phyloP scores from a whole-genome alignment of 2,797 vertebrate species.

The Thaleichthys pacificus region DNA sequence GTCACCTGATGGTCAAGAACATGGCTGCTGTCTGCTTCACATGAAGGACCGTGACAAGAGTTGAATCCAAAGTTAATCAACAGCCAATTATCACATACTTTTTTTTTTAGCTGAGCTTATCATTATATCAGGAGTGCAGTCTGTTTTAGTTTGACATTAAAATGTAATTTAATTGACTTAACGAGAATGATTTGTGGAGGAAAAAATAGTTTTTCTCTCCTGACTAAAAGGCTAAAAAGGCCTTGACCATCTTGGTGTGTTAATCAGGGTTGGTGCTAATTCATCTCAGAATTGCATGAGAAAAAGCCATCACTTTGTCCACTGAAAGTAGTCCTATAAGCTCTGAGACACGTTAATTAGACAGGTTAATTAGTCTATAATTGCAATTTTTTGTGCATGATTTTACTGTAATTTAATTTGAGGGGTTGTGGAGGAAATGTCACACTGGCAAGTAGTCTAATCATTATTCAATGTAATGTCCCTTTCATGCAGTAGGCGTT shows the following conservation, averaged over 20 bases:
- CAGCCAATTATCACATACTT: no score
- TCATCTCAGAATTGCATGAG: slow-evolving; percentile 36
- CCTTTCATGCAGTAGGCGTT: slow-evolving; percentile 33
- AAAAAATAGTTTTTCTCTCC: slow-evolving; percentile 31
- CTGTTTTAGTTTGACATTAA: no score
- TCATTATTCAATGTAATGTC: slow-evolving; percentile 52
- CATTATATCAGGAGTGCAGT: no score
- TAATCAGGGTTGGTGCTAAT: slow-evolving; percentile 1
- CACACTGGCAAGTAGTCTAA: slow-evolving; percentile 67
- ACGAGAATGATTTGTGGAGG: slow-evolving; percentile 22
- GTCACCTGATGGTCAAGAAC: no score
- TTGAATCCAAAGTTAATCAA: no score
- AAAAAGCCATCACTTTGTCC: slow-evolving; percentile 36
- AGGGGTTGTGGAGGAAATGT: slow-evolving; percentile 62
- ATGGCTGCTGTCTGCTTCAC: no score
- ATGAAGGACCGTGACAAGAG: no score
- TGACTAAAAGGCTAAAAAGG: slow-evolving; percentile 35
- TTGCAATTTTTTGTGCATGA: slow-evolving; percentile 61
- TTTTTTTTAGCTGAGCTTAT: no score
- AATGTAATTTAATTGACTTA: no score
- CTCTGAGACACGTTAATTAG: no score
- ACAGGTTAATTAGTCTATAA: slow-evolving; percentile 66
- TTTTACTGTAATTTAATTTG: slow-evolving; percentile 55
- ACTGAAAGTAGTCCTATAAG: slow-evolving; percentile 26
- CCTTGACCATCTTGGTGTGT: slow-evolving; percentile 1